Base-by-base conservation (phyloP, 2,797 vertebrate species). In the Myotis myotis region DNA sequence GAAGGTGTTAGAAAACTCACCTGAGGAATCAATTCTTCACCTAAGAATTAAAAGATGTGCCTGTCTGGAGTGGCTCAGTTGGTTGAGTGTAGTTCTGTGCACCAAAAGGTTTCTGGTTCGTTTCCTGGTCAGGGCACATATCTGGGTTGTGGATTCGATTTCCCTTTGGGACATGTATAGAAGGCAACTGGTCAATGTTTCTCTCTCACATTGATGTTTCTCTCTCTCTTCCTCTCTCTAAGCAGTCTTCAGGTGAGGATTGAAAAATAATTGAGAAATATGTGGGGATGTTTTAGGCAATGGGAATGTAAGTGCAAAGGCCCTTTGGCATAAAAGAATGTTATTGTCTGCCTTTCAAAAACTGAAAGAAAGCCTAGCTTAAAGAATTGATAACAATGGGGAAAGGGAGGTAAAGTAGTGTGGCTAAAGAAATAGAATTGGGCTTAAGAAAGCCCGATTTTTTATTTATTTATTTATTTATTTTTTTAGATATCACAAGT, bases 1-100 rank as follows among this genome's bases (percentile, higher is more conserved):
- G 6, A 93, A 80, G 28, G 5, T 90, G 20, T 94, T 94, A 90
- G 64, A 36, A 92, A 87, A 87, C 41, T 95, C 84, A 78, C 3
- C 57, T 74, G 72, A 91, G 57, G 33, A 75, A 62, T 75, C 79
- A 57, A 79, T 83, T 28, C 62, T 15, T 96, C n/a, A 66, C 49
- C 53, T 89, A 86, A 88, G 86, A 88, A 88, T 71, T 51, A 12
- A 93, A 95, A 80, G 30, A 72, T 72, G 9, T 89, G 22, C 60
- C 60, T n/a, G 30, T 30, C 28, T 64, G 60, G 60, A 64, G 25
- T 62, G 28, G 60, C 28, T 62, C 12, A 62, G 12, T 62, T 62
- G 60, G 28, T 62, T 62, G 60, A 62, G 60, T 13, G 2, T 62
- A 28, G 13, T 62, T 23, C 60, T 62, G 25, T 62, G 12, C 60